Evolutionary conservation across 2,113 vertebrate species (phyloP), one percentile per base, ranked within the genome.

Genomic region (Erythrolamprus reginae): DNA sequence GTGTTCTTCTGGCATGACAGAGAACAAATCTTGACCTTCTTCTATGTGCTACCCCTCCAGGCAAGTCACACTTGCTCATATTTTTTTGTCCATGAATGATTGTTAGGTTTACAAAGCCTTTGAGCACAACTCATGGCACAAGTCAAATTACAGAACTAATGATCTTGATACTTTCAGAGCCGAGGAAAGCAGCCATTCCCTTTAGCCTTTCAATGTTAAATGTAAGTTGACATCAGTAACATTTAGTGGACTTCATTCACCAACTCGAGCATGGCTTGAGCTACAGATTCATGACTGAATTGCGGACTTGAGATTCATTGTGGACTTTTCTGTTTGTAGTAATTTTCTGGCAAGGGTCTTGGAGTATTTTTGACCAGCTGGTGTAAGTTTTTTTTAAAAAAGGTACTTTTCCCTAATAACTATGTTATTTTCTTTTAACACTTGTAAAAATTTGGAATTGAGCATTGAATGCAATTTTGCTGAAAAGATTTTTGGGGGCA

Each of bases 391-490:
- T 33, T 33, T 6, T 6, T 33, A 70, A 65, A n/a, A 33, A 33
- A 58, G 3, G 8, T 55, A 55, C 17, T 70, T 70, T n/a, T 4
- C 6, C 17, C 6, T 21, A n/a, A 9, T 38, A 77, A 17, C 6
- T 77, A 77, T 8, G 6, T 17, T 42, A 38, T 42, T 77, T 77
- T 77, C 70, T 77, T 77, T 38, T 38, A 38, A 77, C 21, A 17
- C 17, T 50, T 77, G 17, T 77, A 42, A 77, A 42, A 77, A 77
- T 42, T 0, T 0, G 0, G 3, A 0, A 50, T 10, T 88, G 92
- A 15, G 1, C 88, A 86, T 87, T 77, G 85, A 90, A 52, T 0
- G 0, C 33, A 58, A 38, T 92, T 95, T 26, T 87, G n/a, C 65
- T 50, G 85, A 52, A 56, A 48, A 42, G 65, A 0, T 0, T 7